These are phyloP conservation scores for Troides helena DNA, from an alignment of 2,888 invertebrate genomes.

Conservation along the genomic window DNA sequence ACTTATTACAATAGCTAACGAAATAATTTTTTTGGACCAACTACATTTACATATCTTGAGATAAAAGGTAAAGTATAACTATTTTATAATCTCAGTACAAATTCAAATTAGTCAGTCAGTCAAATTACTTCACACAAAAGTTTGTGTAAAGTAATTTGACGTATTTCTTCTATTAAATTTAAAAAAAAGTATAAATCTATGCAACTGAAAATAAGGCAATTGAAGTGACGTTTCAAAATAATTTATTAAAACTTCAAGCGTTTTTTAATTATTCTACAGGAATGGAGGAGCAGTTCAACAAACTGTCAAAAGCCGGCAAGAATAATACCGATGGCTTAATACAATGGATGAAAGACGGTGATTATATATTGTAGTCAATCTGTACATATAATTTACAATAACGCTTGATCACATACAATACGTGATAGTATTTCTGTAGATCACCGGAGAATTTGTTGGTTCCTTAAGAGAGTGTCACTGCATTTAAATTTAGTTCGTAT, in stretches of 20 bases:
- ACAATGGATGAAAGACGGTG: slow-evolving; percentile 58
- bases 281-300: slow-evolving; percentile 40
- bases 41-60: no score
- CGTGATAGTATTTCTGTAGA: no score
- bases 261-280: background rate
- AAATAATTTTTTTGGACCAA: no score
- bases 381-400: background rate
- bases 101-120: no score
- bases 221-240: background rate
- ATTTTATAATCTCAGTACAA: no score
- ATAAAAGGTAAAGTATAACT: no score
- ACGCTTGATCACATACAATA: no score
- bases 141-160: background rate
- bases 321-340: slow-evolving; percentile 50
- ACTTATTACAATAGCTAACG: no score
- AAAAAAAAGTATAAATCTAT: background rate
- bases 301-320: slow-evolving; percentile 46
- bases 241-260: background rate
- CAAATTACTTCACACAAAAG: background rate
- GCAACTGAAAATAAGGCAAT: background rate
- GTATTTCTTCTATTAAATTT: no score
- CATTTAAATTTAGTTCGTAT: background rate
- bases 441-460: background rate
- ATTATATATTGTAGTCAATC: slow-evolving; percentile 31
- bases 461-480: background rate